These are phyloP conservation scores for Microcebus griseorufus DNA, from an alignment of 2,113 vertebrate genomes.

Conservation along the genomic window DNA sequence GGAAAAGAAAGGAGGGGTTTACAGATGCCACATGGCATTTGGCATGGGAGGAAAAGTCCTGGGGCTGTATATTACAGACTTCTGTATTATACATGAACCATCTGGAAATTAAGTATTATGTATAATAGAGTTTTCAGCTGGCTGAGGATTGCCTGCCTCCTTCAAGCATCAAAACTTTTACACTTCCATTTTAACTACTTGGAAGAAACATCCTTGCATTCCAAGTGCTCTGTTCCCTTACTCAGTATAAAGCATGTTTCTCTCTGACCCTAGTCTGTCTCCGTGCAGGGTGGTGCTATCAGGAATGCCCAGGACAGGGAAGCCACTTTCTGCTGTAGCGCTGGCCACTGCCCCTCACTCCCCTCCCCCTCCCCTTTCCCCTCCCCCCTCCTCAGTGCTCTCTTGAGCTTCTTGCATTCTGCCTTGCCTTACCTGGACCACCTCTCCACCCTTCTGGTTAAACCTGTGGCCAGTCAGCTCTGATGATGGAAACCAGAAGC, in stretches of 20 bases:
- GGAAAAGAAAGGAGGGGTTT: conserved; percentile 41
- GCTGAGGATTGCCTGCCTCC: conserved; percentile 38
- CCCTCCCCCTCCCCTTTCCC: no score
- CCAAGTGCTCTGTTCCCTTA: neutral
- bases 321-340: accelerated
- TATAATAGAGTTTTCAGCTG: conserved; percentile 63
- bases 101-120: conserved; percentile 69
- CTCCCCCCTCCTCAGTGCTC: no score
- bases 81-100: conserved; percentile 73
- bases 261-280: neutral
- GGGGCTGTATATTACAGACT: conserved; percentile 52
- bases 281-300: neutral
- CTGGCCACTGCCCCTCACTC: neutral
- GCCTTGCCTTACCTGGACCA: neutral
- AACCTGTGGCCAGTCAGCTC: neutral
- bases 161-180: conserved; percentile 65
- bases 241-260: neutral
- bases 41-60: conserved; percentile 40
- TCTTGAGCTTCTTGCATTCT: neutral
- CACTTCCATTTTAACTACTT: conserved; percentile 38
- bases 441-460: neutral
- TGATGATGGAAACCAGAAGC: neutral
- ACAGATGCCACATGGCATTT: conserved; percentile 50
- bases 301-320: neutral
- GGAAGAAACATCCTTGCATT: neutral